Percentiles rank a stretch among this genome's conserved stretches.
phyloP scores from a whole-genome alignment of 2,797 vertebrate genomes.

The Varecia variegata region DNA sequence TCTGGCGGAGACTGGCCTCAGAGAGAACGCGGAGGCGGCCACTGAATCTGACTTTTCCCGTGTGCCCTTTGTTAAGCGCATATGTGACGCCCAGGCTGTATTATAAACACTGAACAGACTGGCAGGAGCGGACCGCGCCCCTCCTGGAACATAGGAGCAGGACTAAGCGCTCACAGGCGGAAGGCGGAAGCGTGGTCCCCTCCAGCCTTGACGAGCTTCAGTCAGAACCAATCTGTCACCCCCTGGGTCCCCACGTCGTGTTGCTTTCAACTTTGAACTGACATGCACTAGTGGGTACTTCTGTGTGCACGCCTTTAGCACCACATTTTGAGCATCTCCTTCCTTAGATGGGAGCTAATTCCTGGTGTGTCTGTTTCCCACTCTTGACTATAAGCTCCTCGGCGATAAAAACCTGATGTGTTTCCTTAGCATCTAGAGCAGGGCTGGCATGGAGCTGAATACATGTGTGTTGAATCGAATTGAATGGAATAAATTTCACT shows the following conservation, averaged over 20 bases:
- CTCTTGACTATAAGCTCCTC: not conserved
- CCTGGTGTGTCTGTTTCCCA: not conserved
- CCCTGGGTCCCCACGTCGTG: not conserved
- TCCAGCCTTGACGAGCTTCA: not conserved
- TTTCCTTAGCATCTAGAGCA: not conserved
- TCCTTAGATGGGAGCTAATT: not conserved
- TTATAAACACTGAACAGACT: conserved; percentile 18
- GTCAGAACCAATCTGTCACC: not conserved
- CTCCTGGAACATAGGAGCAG: not conserved
- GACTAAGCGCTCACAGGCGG: not conserved
- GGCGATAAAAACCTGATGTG: not conserved
- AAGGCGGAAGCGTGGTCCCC: not conserved
- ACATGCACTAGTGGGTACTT: not conserved
- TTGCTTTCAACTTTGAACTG: not conserved
- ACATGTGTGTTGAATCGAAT: not conserved
- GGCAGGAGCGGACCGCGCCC: not conserved
- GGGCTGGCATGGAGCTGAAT: not conserved
- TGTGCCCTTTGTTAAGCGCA: conserved; percentile 52
- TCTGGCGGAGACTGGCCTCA: not conserved
- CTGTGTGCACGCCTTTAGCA: not conserved
- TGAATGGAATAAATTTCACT: not conserved
- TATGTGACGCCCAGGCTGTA: not conserved
- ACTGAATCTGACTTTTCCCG: conserved; percentile 13
- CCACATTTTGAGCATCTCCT: not conserved
- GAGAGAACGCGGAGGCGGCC: not conserved